A percentile compares a stretch with the other conserved stretches of the same genome.
phyloP scores from a whole-genome alignment of 2,113 vertebrate species.

The Scartelaos histophorus region DNA sequence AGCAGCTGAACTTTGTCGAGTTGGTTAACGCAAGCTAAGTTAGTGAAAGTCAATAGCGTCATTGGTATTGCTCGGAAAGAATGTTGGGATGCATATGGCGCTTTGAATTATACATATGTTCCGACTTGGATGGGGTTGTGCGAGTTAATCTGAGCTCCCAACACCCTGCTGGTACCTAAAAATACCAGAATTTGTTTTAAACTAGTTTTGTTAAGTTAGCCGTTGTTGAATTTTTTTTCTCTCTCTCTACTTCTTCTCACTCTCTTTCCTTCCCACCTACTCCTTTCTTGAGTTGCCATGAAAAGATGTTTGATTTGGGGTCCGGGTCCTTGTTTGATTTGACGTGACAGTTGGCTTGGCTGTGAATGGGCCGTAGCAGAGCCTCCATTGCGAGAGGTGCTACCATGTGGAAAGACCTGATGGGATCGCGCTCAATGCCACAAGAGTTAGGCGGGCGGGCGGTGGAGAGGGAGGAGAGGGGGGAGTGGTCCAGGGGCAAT shows the following conservation, averaged over 20 bases:
- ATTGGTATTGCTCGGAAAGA: slow-evolving; percentile 46
- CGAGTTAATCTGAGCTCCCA: slow-evolving; percentile 61
- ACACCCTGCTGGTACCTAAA: slow-evolving; percentile 49
- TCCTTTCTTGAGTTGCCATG: slow-evolving; percentile 41
- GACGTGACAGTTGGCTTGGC: slow-evolving; percentile 68
- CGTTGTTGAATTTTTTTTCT: slow-evolving; percentile 35
- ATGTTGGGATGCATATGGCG: slow-evolving; percentile 46
- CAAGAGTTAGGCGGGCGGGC: slow-evolving; percentile 12
- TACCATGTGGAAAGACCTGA: slow-evolving; percentile 72
- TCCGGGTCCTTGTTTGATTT: slow-evolving; percentile 63
- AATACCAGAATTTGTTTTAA: slow-evolving; percentile 59
- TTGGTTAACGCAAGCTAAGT: slow-evolving; percentile 32
- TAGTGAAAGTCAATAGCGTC: slow-evolving; percentile 21
- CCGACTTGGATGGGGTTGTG: slow-evolving; percentile 55
- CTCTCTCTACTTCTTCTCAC: background rate
- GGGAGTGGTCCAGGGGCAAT: slow-evolving; percentile 66
- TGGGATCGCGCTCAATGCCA: slow-evolving; percentile 65
- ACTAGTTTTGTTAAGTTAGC: slow-evolving; percentile 71
- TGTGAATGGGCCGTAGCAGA: slow-evolving; percentile 66
- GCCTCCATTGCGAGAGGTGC: slow-evolving; percentile 59
- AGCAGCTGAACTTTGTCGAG: slow-evolving; percentile 45
- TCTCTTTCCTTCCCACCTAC: slow-evolving; percentile 24
- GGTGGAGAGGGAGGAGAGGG: slow-evolving; percentile 18
- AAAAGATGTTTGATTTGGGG: slow-evolving; percentile 72
- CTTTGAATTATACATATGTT: slow-evolving; percentile 72